Percentiles rank a stretch among this genome's conserved stretches.
phyloP scores from a whole-genome alignment of 2,113 vertebrate species.

The Saguinus midas region DNA sequence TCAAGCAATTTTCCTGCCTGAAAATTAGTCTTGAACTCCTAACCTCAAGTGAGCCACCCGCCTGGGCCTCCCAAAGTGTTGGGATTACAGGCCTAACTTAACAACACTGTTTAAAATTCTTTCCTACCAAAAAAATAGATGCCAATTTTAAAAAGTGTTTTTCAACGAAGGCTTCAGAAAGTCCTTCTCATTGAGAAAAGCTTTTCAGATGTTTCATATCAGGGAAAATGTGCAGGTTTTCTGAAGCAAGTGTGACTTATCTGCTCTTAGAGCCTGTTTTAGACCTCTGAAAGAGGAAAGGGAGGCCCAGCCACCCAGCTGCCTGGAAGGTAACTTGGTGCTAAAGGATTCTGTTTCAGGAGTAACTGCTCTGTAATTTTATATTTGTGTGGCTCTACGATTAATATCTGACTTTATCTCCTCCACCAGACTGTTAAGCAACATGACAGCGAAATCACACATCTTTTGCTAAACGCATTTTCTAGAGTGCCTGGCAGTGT shows the following conservation, averaged over 20 bases:
- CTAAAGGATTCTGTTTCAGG: neutral
- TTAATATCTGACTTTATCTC: neutral
- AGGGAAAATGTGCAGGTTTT: neutral
- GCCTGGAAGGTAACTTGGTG: neutral
- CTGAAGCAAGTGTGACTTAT: neutral
- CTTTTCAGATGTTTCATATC: neutral
- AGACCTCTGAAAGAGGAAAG: neutral
- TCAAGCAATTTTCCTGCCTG: too few species aligned
- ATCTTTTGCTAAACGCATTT: neutral
- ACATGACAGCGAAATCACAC: neutral
- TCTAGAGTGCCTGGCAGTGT: neutral
- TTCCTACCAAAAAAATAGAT: neutral
- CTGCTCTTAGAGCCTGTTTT: neutral
- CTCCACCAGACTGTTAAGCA: neutral
- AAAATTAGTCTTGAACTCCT: too few species aligned
- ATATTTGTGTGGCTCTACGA: neutral
- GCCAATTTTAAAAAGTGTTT: neutral
- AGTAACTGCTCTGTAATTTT: neutral
- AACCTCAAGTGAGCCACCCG: too few species aligned
- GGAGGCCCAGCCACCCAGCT: neutral
- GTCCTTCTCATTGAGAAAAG: neutral
- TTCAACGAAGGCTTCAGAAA: neutral
- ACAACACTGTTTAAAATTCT: neutral
- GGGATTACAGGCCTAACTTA: neutral
- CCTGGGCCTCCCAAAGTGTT: too few species aligned